Conservation (phyloP, 2,113 vertebrate genomes). For the Petaurus breviceps region DNA sequence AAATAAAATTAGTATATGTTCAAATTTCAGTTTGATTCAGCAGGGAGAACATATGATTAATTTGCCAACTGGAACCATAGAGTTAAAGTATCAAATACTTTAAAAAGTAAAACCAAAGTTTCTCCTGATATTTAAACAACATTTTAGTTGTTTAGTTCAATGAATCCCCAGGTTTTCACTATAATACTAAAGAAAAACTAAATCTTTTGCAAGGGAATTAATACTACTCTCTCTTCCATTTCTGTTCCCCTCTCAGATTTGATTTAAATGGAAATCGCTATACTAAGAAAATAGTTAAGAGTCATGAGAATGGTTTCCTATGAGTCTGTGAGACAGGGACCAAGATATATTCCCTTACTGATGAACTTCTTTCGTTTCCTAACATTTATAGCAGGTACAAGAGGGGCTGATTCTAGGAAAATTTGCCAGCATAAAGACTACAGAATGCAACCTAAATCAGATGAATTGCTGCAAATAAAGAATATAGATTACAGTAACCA, state of each 20-base stretch:
- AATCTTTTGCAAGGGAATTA: neutral
- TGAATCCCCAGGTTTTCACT: neutral
- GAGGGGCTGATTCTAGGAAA: neutral
- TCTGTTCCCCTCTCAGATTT: neutral
- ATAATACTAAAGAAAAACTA: neutral
- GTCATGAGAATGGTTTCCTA: neutral
- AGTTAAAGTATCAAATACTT: neutral
- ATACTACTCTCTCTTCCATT: neutral
- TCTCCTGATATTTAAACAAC: neutral
- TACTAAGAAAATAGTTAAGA: neutral
- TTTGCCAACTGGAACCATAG: neutral
- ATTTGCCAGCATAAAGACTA: slow-evolving; percentile 4
- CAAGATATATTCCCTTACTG: neutral
- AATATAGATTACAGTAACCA: neutral
- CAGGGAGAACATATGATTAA: slow-evolving; percentile 7
- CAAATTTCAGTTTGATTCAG: neutral
- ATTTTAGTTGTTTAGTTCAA: neutral
- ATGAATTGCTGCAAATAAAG: slow-evolving; percentile 3
- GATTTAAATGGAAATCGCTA: neutral
- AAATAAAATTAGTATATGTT: neutral
- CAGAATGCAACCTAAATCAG: neutral
- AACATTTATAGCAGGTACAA: slow-evolving; percentile 1
- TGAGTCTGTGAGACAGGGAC: neutral
- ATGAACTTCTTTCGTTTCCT: neutral
- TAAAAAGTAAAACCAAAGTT: neutral